These are phyloP conservation scores for Coturnix japonica DNA, from an alignment of 2,113 vertebrate species.

Conservation along the genomic window DNA sequence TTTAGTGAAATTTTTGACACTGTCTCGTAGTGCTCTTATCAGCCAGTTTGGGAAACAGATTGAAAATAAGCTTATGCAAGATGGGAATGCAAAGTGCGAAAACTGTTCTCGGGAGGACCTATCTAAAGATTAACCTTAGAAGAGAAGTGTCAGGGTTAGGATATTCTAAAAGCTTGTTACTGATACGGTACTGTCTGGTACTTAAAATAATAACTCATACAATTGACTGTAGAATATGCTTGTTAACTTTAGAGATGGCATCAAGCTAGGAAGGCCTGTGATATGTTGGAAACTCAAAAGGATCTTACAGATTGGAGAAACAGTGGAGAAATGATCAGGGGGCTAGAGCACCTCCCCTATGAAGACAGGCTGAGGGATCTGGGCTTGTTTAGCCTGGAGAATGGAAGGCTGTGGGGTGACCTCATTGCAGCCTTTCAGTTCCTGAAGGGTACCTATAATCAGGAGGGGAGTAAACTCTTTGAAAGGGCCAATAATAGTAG, in stretches of 20 bases:
- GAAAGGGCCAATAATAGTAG: no score
- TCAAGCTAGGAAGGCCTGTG: neutral
- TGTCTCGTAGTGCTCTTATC: neutral
- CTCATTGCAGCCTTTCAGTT: no score
- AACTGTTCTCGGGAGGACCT: constrained; percentile 18
- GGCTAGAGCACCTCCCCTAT: no score
- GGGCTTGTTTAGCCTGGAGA: no score
- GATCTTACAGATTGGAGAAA: neutral
- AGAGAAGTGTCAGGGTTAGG: constrained; percentile 15
- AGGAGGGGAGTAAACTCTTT: no score
- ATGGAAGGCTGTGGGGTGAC: no score
- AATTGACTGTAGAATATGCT: neutral
- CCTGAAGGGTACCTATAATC: no score
- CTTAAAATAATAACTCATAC: neutral
- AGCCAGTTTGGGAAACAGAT: constrained; percentile 44
- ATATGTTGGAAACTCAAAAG: neutral
- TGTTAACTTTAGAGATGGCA: neutral
- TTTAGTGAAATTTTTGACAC: neutral
- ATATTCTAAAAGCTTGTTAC: constrained; percentile 4
- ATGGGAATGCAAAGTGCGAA: constrained; percentile 52
- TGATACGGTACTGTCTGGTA: neutral
- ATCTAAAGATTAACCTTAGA: neutral
- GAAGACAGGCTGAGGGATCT: no score
- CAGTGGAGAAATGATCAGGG: neutral
- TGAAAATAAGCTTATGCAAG: constrained; percentile 47